Percentiles rank a stretch among this genome's conserved stretches.
Conservation (phyloP, 1,140 invertebrate genomes). For the Lucilia cuprina region DNA sequence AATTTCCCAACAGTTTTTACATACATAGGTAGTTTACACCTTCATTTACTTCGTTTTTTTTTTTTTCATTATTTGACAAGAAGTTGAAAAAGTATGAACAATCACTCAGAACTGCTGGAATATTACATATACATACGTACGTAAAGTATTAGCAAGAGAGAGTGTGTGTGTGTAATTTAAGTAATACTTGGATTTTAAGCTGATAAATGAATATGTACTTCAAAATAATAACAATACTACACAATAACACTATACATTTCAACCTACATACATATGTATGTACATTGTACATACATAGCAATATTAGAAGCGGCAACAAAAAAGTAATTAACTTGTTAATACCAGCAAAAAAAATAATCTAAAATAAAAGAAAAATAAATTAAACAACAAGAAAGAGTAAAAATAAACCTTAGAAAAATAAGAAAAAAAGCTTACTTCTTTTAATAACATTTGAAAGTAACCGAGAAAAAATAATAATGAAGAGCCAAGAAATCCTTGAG, state of each 20-base stretch:
- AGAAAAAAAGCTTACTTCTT: background rate
- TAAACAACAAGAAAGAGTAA: background rate
- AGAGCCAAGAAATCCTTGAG: no score
- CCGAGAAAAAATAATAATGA: no score
- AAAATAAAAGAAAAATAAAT: background rate
- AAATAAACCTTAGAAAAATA: background rate
- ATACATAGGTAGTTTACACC: no score
- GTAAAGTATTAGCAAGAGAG: background rate
- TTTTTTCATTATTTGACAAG: no score
- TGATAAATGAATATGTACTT: background rate
- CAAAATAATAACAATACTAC: background rate
- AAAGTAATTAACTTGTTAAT: conserved; percentile 32
- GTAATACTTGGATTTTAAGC: background rate
- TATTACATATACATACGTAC: no score
- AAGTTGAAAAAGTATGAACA: background rate
- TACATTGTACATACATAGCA: background rate
- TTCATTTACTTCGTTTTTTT: no score
- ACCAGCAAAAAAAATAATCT: background rate
- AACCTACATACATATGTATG: no score
- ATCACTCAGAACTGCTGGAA: background rate
- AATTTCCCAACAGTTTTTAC: no score
- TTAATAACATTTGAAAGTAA: no score
- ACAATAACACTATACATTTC: no score
- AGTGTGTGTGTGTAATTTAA: background rate
- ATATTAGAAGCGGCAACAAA: background rate